phyloP scores from a whole-genome alignment of 2,888 invertebrate species.

The Rhaphigaster nebulosa region DNA sequence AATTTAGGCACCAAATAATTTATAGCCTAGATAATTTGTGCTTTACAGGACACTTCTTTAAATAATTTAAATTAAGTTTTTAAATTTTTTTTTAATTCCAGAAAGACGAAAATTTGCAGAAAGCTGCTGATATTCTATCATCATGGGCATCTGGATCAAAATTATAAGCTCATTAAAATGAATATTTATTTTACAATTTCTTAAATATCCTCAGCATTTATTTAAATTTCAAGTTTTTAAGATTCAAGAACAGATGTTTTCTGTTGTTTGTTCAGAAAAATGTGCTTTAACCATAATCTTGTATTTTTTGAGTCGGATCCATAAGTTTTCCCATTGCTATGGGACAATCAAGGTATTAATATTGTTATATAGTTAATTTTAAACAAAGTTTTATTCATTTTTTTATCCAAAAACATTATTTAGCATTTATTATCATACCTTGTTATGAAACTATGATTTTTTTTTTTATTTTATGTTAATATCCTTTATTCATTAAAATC shows the following conservation, averaged over 20 bases:
- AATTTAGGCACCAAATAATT: background rate
- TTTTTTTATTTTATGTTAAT: background rate
- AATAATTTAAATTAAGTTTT: background rate
- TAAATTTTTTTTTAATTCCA: constrained; percentile 67
- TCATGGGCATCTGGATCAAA: constrained; percentile 71
- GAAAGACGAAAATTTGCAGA: constrained; percentile 81
- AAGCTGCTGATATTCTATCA: constrained; percentile 76
- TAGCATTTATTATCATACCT: background rate
- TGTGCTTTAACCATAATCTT: background rate
- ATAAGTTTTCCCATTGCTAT: background rate
- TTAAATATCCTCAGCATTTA: background rate
- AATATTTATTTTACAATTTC: background rate
- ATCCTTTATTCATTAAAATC: background rate
- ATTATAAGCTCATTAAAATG: background rate
- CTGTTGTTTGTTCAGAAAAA: background rate
- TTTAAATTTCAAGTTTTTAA: background rate
- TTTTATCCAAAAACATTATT: too few relatives aligned
- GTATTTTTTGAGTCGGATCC: background rate
- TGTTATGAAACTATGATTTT: background rate
- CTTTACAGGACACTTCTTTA: background rate
- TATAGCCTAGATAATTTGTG: background rate
- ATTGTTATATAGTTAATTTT: too few relatives aligned
- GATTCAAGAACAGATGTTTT: background rate
- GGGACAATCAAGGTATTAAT: background rate
- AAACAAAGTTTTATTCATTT: too few relatives aligned